phyloP scores from a whole-genome alignment of 2,113 vertebrate genomes.

The Halichoeres trimaculatus region DNA sequence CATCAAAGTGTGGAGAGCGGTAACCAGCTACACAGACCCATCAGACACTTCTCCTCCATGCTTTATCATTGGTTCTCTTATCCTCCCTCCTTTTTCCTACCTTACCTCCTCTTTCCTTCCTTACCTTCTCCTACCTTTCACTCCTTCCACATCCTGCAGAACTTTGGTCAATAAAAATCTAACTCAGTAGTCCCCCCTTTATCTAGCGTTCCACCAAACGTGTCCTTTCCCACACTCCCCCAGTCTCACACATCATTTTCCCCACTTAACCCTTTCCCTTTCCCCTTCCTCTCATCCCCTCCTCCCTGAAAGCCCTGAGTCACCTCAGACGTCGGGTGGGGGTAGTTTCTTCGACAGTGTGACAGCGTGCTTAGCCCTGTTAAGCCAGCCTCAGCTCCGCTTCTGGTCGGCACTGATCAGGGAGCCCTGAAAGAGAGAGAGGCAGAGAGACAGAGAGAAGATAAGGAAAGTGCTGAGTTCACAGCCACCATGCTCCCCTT shows the following conservation, averaged over 20 bases:
- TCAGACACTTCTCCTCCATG: background rate
- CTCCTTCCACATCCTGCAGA: conserved; percentile 2
- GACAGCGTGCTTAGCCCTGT: conserved; percentile 62
- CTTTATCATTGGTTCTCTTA: background rate
- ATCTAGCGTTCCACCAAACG: background rate
- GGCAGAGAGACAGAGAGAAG: conserved; percentile 24
- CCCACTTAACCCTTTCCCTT: no score
- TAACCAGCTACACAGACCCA: background rate
- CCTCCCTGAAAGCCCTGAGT: conserved; percentile 63
- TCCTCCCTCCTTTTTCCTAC: background rate
- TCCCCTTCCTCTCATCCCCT: conserved; percentile 17
- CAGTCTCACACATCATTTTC: background rate
- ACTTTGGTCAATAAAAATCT: conserved; percentile 14
- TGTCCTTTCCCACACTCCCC: background rate
- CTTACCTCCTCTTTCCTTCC: background rate
- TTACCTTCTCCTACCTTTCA: background rate
- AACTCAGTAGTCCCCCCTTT: background rate
- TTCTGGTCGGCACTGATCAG: conserved; percentile 58
- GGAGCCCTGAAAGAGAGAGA: conserved; percentile 46
- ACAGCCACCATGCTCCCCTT: conserved; percentile 11
- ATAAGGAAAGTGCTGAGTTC: conserved; percentile 64
- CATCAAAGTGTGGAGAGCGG: conserved; percentile 26
- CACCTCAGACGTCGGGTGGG: conserved; percentile 70
- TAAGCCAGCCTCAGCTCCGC: conserved; percentile 62
- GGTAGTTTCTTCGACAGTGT: conserved; percentile 60